phyloP scores from a whole-genome alignment of 2,797 vertebrate genomes.

The Gadopsis marmoratus region DNA sequence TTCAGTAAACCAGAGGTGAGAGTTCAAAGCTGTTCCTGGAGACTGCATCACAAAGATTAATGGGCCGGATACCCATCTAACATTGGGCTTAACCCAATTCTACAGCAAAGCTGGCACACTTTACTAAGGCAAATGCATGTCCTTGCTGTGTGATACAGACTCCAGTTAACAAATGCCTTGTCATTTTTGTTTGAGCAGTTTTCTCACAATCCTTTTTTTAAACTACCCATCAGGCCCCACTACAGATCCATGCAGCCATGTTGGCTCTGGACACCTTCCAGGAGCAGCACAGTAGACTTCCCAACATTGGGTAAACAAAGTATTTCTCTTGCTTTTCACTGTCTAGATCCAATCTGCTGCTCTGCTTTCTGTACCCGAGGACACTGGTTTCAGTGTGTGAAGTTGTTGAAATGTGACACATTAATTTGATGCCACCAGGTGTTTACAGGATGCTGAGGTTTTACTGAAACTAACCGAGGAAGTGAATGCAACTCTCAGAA shows the following conservation, averaged over 20 bases:
- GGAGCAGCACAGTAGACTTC: conserved; percentile 89
- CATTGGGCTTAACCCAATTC: not conserved
- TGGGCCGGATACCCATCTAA: not conserved
- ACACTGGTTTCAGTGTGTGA: conserved; percentile 9
- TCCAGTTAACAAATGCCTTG: conserved; percentile 3
- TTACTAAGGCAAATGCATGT: not conserved
- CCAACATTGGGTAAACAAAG: conserved; percentile 89
- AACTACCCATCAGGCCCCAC: conserved; percentile 86
- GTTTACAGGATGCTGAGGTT: conserved; percentile 92
- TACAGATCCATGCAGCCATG: conserved; percentile 94
- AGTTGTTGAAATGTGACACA: conserved; percentile 4
- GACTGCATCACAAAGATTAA: not conserved
- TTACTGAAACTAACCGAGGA: conserved; percentile 90
- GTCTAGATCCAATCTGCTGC: not conserved
- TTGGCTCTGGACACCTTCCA: conserved; percentile 93
- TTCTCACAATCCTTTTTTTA: conserved; percentile 17
- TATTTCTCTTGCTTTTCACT: not conserved
- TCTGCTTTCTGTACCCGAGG: not conserved
- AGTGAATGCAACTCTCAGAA: conserved; percentile 88
- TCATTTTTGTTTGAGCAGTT: not conserved
- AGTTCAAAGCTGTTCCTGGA: conserved; percentile 3
- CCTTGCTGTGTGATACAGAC: not conserved
- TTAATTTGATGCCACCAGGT: conserved; percentile 81
- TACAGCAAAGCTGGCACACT: not conserved
- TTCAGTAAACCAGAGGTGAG: conserved; percentile 97